Conservation (phyloP, 1,140 invertebrate species). For the Cherax destructor region DNA sequence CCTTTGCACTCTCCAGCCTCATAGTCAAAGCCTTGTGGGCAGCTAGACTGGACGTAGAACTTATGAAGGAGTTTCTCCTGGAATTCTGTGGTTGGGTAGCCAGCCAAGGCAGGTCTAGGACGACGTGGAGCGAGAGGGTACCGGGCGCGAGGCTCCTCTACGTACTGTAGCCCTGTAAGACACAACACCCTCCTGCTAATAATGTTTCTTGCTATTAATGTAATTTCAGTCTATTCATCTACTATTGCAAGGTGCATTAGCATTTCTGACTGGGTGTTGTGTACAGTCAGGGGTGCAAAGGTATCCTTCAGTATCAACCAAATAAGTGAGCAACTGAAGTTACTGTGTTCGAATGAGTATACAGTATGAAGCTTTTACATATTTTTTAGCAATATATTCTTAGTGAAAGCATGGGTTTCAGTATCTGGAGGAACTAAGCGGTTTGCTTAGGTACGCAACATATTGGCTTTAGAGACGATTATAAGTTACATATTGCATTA, state of each 20-base stretch:
- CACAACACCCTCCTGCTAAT: not conserved
- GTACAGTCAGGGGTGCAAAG: not conserved
- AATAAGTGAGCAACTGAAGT: not conserved
- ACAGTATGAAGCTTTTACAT: not conserved
- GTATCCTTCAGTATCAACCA: not conserved
- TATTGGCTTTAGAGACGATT: not conserved
- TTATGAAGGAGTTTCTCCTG: conserved; percentile 52
- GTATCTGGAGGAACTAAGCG: not conserved
- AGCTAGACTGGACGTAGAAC: conserved; percentile 46
- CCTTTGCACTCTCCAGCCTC: conserved; percentile 55
- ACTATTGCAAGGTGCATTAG: not conserved
- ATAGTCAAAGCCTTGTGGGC: conserved; percentile 47
- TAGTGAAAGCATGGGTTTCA: not conserved
- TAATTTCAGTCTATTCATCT: not conserved
- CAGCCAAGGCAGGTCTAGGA: conserved; percentile 26
- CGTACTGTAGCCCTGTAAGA: conserved; percentile 58
- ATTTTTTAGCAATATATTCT: not conserved
- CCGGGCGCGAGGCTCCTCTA: conserved; percentile 44
- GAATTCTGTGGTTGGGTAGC: conserved; percentile 57
- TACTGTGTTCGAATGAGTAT: not conserved
- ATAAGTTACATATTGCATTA: conserved; percentile 41
- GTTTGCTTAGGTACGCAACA: conserved; percentile 1
- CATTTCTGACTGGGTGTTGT: not conserved
- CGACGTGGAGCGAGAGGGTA: conserved; percentile 29
- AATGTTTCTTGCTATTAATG: not conserved